Evolutionary conservation across 2,888 invertebrate genomes (phyloP).

Genomic region (Lymantria dispar): DNA sequence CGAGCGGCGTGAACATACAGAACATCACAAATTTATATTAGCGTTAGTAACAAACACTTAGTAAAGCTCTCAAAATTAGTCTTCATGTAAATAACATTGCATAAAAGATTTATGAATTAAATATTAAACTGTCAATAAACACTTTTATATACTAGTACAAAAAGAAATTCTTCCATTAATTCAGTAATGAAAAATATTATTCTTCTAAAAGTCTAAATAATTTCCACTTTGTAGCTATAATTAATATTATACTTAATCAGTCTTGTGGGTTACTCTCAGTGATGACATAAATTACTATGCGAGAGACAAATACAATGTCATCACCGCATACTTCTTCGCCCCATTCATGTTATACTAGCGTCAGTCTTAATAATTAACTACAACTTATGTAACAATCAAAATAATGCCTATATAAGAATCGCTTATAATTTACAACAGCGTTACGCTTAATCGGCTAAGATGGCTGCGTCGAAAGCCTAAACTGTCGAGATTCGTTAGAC

Average conservation of each 20-base stretch:
- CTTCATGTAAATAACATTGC: slow-evolving; percentile 53
- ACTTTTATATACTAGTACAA: slow-evolving; percentile 52
- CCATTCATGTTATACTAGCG: slow-evolving; percentile 41
- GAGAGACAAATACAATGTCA: slow-evolving; percentile 26
- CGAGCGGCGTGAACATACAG: slow-evolving; percentile 69
- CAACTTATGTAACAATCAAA: slow-evolving; percentile 43
- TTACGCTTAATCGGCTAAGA: slow-evolving; percentile 43
- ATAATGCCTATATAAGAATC: slow-evolving; percentile 32
- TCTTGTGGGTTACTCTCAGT: slow-evolving; percentile 8
- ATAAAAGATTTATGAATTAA: slow-evolving; percentile 62
- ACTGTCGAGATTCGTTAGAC: slow-evolving; percentile 14
- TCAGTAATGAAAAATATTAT: slow-evolving; percentile 49
- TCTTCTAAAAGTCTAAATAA: slow-evolving; percentile 30
- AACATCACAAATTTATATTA: slow-evolving; percentile 55
- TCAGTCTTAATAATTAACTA: slow-evolving; percentile 55
- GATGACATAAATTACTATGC: neutral
- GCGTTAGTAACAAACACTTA: slow-evolving; percentile 48
- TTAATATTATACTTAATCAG: slow-evolving; percentile 23
- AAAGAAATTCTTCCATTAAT: slow-evolving; percentile 41
- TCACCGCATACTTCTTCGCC: slow-evolving; percentile 29
- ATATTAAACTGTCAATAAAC: slow-evolving; percentile 61
- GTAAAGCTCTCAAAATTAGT: slow-evolving; percentile 62
- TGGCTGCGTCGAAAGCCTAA: slow-evolving; percentile 17
- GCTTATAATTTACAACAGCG: slow-evolving; percentile 38
- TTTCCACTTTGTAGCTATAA: slow-evolving; percentile 17